phyloP scores from a whole-genome alignment of 2,797 vertebrate species.

The Brachyrhaphis roseni region DNA sequence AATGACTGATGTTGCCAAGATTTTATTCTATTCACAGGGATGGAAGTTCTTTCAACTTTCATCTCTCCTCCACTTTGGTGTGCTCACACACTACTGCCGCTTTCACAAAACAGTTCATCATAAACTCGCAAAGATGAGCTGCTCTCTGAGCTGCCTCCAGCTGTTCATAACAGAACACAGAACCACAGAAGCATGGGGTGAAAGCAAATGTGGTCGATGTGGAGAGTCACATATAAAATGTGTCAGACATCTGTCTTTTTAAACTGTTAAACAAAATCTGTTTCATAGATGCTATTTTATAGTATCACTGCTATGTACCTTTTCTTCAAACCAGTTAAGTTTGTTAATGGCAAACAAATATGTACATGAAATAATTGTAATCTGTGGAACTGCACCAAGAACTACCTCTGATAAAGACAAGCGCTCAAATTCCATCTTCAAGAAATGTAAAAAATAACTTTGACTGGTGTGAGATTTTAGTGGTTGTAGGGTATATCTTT shows the following conservation, averaged over 20 bases:
- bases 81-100: not conserved
- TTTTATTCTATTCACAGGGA: slow-evolving; percentile 1
- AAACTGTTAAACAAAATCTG: not conserved
- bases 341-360: not conserved
- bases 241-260: not conserved
- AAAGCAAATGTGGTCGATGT: not conserved
- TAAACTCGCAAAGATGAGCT: not conserved
- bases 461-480: no score
- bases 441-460: no score
- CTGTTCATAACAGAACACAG: not conserved
- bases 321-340: not conserved
- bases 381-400: not conserved
- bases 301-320: not conserved
- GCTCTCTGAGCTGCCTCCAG: not conserved
- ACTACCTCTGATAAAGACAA: no score
- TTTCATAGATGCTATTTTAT: not conserved
- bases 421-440: no score
- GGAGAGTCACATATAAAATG: not conserved
- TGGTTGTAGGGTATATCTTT: no score
- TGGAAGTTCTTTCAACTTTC: not conserved
- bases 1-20: not conserved
- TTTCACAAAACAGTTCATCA: slow-evolving; percentile 4
- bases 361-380: not conserved
- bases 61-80: not conserved
- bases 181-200: not conserved